Conservation (phyloP, 2,888 invertebrate genomes). For the Acheta domesticus region DNA sequence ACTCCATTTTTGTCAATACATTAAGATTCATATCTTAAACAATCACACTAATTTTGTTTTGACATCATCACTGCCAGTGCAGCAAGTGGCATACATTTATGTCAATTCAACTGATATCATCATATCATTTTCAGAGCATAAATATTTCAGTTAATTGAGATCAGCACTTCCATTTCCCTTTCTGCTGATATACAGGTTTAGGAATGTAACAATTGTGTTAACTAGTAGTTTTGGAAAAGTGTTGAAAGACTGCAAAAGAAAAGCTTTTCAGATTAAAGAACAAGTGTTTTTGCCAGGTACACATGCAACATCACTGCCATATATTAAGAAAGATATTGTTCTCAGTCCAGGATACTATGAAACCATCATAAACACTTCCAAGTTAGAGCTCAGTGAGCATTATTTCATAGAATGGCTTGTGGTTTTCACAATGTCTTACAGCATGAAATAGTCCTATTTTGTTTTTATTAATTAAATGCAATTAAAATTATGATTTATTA, state of each 20-base stretch:
- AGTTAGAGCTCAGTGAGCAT: slow-evolving; percentile 21
- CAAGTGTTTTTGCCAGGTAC: slow-evolving; percentile 28
- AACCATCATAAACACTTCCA: slow-evolving; percentile 27
- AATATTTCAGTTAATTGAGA: not conserved
- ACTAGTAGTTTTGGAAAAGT: slow-evolving; percentile 21
- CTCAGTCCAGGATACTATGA: slow-evolving; percentile 26
- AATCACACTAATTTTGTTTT: too few relatives aligned
- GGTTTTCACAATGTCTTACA: not conserved
- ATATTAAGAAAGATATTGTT: slow-evolving; percentile 28
- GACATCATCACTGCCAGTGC: too few relatives aligned
- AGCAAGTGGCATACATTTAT: not conserved
- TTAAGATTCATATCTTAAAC: too few relatives aligned
- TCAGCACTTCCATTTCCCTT: slow-evolving; percentile 7
- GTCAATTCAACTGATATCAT: not conserved
- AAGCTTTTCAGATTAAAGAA: slow-evolving; percentile 20
- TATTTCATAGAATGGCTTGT: not conserved
- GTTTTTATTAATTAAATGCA: too few relatives aligned
- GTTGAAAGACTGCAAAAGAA: slow-evolving; percentile 19
- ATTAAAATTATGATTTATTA: too few relatives aligned
- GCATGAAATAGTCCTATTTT: not conserved
- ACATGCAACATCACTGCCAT: slow-evolving; percentile 33
- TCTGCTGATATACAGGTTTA: not conserved
- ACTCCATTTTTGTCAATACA: too few relatives aligned
- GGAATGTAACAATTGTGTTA: not conserved
- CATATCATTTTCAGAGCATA: not conserved